Conservation (phyloP, 2,888 invertebrate genomes). For the Habroteleia sp. region DNA sequence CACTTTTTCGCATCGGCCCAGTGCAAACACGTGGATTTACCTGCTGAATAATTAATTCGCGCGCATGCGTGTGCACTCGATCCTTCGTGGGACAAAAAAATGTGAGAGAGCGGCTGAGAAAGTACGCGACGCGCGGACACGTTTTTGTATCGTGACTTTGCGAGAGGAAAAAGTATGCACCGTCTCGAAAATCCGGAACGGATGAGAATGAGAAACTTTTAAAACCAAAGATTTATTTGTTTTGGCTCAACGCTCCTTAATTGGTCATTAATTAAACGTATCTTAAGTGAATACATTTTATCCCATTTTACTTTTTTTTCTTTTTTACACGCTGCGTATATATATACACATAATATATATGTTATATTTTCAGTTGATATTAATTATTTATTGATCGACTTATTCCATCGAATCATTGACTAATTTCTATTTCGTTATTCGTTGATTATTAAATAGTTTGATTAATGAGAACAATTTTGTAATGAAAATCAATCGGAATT, state of each 20-base stretch:
- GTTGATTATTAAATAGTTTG: neutral
- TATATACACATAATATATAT: no score
- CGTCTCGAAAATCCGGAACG: conserved; percentile 25
- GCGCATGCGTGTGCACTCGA: neutral
- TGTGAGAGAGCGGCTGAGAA: conserved; percentile 26
- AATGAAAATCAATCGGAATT: conserved; percentile 1
- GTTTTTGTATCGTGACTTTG: conserved; percentile 41
- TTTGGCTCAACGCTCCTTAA: conserved; percentile 17
- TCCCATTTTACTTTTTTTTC: neutral
- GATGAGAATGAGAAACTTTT: conserved; percentile 22
- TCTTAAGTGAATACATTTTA: conserved; percentile 14
- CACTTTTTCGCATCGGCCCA: conserved; percentile 24
- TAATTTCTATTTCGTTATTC: neutral
- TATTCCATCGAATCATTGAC: neutral
- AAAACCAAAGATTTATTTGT: conserved; percentile 35
- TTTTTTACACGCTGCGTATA: neutral
- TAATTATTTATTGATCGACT: conserved; percentile 1
- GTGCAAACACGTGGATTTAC: conserved; percentile 6
- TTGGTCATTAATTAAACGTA: conserved; percentile 40
- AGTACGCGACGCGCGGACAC: conserved; percentile 37
- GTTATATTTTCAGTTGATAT: conserved; percentile 1
- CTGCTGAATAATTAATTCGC: conserved; percentile 26
- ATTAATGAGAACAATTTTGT: neutral
- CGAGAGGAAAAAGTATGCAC: conserved; percentile 15
- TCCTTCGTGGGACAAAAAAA: conserved; percentile 3